Base-by-base conservation (phyloP, 2,113 vertebrate species). In the Camelus dromedarius region DNA sequence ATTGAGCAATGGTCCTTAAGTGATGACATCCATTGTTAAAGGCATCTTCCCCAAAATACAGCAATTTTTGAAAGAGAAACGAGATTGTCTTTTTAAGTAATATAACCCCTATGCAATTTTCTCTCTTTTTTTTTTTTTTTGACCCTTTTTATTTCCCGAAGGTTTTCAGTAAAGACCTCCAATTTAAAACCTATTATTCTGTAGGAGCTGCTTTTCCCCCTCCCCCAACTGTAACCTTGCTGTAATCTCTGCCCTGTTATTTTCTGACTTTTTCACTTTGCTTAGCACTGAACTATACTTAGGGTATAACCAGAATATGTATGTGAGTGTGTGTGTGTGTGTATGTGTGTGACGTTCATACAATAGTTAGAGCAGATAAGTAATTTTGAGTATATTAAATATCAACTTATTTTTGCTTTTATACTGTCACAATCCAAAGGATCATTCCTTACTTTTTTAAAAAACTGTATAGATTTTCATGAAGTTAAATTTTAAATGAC, bases 91-190 rank as follows among this genome's bases (percentile, higher is more conserved):
- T 98, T 98, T 98, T 94, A 98, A 98, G 98, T 97, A 97, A 96
- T 92, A 62, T 93, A 98, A 97, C 93, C 96, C 92, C 95, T 97
- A 96, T 95, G 98, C 98, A 96, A 97, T 98, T 98, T 97, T 94
- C 96, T 97, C 95, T 82, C 24, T 97, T 86, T 62, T 92, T 93
- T 35, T 35, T 35, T 35, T 35, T 96, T 97, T 96, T 98, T 98
- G 98, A 98, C 97, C 98, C 98, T 97, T 97, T 98, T 98, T 98
- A 97, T 98, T 98, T 98, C 98, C 96, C 96, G 93, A 58, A 96
- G 96, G 97, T 98, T 99, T 98, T 98, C 98, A 98, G 98, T 82
- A 98, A 96, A 98, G 98, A 97, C 97, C 98, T 98, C 97, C 98
- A 98, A 98, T 99, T 99, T 98, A 97, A 98, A 98, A 97, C 97